These are phyloP conservation scores for Maniola hyperantus DNA, from an alignment of 2,888 invertebrate genomes.

Conservation along the genomic window DNA sequence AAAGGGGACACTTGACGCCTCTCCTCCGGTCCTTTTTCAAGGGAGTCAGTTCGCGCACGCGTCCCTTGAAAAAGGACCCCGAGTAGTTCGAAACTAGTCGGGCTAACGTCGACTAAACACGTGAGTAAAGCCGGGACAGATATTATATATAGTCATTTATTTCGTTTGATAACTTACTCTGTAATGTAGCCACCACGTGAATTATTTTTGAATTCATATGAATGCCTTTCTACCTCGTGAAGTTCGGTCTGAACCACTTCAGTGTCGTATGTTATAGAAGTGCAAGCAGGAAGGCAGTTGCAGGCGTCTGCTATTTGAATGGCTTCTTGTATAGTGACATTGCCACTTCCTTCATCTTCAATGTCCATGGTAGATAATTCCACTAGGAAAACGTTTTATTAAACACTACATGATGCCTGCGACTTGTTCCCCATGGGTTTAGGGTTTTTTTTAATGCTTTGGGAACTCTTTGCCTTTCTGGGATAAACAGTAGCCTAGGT, in stretches of 20 bases:
- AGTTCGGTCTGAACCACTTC: background rate
- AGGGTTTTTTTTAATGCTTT: too few relatives aligned
- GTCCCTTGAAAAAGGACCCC: too few relatives aligned
- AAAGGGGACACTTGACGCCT: too few relatives aligned
- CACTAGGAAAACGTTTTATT: background rate
- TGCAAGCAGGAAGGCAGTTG: conserved; percentile 11
- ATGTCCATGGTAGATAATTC: conserved; percentile 11
- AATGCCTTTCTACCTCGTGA: background rate
- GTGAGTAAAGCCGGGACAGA: background rate
- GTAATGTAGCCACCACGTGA: background rate
- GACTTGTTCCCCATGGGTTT: too few relatives aligned
- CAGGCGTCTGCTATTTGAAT: conserved; percentile 3
- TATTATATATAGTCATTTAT: too few relatives aligned
- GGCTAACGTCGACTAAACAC: too few relatives aligned
- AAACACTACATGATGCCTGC: too few relatives aligned
- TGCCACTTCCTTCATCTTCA: conserved; percentile 1
- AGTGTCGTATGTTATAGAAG: conserved; percentile 8
- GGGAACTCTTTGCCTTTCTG: too few relatives aligned
- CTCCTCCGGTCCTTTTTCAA: too few relatives aligned
- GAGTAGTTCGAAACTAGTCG: too few relatives aligned
- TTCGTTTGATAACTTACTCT: background rate
- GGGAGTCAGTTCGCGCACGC: too few relatives aligned
- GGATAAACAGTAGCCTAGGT: too few relatives aligned
- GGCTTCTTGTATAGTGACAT: conserved; percentile 4
- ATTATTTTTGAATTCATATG: background rate